Percentiles rank a stretch among this genome's conserved stretches.
These are phyloP conservation scores for Laticauda colubrina DNA, from an alignment of 2,113 vertebrate genomes.

Conservation along the genomic window DNA sequence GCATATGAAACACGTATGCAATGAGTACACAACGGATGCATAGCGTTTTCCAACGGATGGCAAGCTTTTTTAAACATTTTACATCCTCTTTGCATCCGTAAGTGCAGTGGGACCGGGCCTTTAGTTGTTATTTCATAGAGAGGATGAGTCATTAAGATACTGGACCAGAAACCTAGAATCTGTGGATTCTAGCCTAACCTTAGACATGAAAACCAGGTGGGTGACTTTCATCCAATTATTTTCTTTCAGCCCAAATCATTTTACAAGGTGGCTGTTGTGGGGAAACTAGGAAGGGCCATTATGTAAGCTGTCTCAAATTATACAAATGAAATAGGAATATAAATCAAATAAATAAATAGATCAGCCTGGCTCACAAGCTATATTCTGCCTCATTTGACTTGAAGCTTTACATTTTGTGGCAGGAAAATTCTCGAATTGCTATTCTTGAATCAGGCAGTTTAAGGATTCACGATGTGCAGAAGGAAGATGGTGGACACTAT, in stretches of 20 bases:
- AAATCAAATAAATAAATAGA: neutral
- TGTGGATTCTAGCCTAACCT: neutral
- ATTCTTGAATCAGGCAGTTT: constrained; percentile 90
- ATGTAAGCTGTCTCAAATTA: neutral
- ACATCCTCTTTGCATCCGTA: too few species aligned
- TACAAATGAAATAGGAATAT: neutral
- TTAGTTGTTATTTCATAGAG: neutral
- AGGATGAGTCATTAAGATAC: neutral
- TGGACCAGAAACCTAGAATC: neutral
- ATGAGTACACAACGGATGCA: too few species aligned
- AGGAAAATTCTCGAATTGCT: constrained; percentile 85
- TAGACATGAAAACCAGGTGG: neutral
- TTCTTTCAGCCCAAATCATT: neutral
- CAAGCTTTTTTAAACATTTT: too few species aligned
- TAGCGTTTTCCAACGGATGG: too few species aligned
- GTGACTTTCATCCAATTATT: neutral
- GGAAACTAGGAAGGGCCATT: neutral
- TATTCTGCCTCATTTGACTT: neutral
- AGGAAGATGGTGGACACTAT: constrained; percentile 92
- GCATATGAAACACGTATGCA: too few species aligned
- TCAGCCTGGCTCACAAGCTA: neutral
- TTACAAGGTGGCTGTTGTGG: neutral
- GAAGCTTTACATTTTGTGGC: neutral
- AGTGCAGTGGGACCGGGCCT: too few species aligned
- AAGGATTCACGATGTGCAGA: constrained; percentile 92